phyloP scores from a whole-genome alignment of 2,888 invertebrate genomes.

The Tipula vernalis region DNA sequence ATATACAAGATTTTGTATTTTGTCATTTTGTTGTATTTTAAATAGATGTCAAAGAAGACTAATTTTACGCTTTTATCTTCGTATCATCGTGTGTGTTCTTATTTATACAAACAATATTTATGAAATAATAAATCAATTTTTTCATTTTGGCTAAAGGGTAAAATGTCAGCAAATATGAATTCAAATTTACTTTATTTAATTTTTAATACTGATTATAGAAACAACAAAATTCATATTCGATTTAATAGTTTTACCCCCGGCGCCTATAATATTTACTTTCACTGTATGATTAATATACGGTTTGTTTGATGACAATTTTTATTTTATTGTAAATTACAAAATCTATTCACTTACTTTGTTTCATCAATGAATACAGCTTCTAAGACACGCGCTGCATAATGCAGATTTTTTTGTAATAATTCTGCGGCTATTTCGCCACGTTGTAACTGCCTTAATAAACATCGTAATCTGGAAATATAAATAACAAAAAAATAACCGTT shows the following conservation, averaged over 20 bases:
- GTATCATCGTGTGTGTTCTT: not conserved
- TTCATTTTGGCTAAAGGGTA: not conserved
- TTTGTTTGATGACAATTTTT: not conserved
- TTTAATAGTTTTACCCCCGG: not conserved
- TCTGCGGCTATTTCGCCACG: slow-evolving; percentile 79
- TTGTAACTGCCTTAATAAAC: slow-evolving; percentile 76
- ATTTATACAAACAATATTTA: not conserved
- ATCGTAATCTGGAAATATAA: slow-evolving; percentile 62
- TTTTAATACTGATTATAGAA: not conserved
- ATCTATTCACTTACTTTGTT: slow-evolving; percentile 62
- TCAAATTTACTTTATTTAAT: not conserved
- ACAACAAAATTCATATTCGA: not conserved
- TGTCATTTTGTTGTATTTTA: not conserved
- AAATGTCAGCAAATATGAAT: not conserved
- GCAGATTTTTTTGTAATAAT: slow-evolving; percentile 80
- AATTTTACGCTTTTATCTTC: not conserved
- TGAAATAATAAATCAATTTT: not conserved
- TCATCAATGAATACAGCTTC: slow-evolving; percentile 90
- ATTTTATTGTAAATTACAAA: not conserved
- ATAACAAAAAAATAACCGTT: not conserved
- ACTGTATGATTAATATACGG: not conserved
- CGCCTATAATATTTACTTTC: not conserved
- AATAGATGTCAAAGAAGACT: not conserved
- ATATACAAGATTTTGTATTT: not conserved
- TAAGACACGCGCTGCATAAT: slow-evolving; percentile 84